A percentile compares a stretch with the other conserved stretches of the same genome.
These are phyloP conservation scores for Drosophila azteca DNA, from an alignment of 1,140 invertebrate species.

Conservation along the genomic window DNA sequence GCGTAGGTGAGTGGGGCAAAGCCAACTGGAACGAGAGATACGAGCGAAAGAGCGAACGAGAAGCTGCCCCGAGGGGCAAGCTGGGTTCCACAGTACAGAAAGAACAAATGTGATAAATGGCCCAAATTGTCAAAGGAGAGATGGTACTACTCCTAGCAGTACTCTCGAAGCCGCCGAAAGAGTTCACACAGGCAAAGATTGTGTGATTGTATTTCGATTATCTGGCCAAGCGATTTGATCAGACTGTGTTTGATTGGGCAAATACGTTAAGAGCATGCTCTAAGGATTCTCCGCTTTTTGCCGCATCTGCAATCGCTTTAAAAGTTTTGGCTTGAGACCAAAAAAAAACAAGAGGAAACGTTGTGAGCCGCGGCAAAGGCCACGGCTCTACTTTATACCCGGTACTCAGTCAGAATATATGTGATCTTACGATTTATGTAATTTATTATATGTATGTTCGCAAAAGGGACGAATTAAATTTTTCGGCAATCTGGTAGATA, in stretches of 20 bases:
- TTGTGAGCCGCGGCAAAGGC: too few relatives aligned
- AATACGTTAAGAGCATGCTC: slow-evolving; percentile 16
- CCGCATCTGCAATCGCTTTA: slow-evolving; percentile 2
- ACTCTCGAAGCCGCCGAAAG: slow-evolving; percentile 9
- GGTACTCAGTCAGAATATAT: too few relatives aligned
- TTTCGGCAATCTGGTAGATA: too few relatives aligned
- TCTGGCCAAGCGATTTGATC: background rate
- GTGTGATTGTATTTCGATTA: slow-evolving; percentile 32
- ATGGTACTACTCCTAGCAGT: background rate
- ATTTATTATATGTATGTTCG: too few relatives aligned
- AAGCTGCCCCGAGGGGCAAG: slow-evolving; percentile 10
- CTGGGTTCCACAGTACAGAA: slow-evolving; percentile 8
- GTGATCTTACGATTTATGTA: too few relatives aligned
- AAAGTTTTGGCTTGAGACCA: background rate
- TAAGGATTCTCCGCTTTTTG: background rate
- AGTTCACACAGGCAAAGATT: slow-evolving; percentile 16
- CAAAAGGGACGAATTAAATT: too few relatives aligned
- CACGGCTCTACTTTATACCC: too few relatives aligned
- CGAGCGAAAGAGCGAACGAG: slow-evolving; percentile 27
- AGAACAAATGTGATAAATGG: slow-evolving; percentile 66
- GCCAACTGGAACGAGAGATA: slow-evolving; percentile 46
- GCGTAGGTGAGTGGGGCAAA: slow-evolving; percentile 66
- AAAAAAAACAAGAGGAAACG: too few relatives aligned
- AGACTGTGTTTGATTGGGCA: slow-evolving; percentile 2
- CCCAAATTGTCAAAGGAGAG: slow-evolving; percentile 35